phyloP scores from a whole-genome alignment of 2,888 invertebrate species.

The Malachius bipustulatus region DNA sequence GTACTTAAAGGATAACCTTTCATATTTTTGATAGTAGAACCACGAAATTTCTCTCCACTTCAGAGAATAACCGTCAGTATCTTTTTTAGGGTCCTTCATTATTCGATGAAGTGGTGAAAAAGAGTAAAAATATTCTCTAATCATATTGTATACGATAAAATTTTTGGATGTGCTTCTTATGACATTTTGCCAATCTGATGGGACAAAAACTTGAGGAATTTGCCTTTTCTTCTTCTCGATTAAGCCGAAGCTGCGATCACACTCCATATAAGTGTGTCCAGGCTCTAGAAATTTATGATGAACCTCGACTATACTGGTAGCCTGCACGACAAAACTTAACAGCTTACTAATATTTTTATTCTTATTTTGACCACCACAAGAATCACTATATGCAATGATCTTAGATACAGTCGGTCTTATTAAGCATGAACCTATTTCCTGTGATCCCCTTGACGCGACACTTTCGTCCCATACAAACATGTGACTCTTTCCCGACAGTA shows the following conservation, averaged over 20 bases:
- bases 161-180: slow-evolving; percentile 2
- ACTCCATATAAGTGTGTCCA: slow-evolving; percentile 18
- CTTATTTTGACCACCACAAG: slow-evolving; percentile 20
- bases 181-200: slow-evolving; percentile 10
- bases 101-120: slow-evolving; percentile 4
- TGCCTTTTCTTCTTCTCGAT: no score
- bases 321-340: slow-evolving; percentile 17
- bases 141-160: slow-evolving; percentile 8
- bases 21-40: slow-evolving; percentile 6
- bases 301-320: slow-evolving; percentile 14
- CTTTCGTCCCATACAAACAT: slow-evolving; percentile 21
- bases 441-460: slow-evolving; percentile 18
- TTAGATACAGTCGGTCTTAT: slow-evolving; percentile 13
- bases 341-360: slow-evolving; percentile 20
- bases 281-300: slow-evolving; percentile 17
- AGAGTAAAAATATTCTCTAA: slow-evolving; percentile 6
- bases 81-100: slow-evolving; percentile 9
- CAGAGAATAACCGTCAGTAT: slow-evolving; percentile 4
- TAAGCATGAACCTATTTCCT: slow-evolving; percentile 18
- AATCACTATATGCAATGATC: slow-evolving; percentile 18
- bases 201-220: slow-evolving; percentile 11
- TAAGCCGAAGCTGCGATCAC: slow-evolving; percentile 10
- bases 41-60: slow-evolving; percentile 6
- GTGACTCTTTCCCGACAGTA: slow-evolving; percentile 13
- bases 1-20: slow-evolving; percentile 2